Base-by-base conservation (phyloP, 2,113 vertebrate genomes). In the Psophia crepitans region DNA sequence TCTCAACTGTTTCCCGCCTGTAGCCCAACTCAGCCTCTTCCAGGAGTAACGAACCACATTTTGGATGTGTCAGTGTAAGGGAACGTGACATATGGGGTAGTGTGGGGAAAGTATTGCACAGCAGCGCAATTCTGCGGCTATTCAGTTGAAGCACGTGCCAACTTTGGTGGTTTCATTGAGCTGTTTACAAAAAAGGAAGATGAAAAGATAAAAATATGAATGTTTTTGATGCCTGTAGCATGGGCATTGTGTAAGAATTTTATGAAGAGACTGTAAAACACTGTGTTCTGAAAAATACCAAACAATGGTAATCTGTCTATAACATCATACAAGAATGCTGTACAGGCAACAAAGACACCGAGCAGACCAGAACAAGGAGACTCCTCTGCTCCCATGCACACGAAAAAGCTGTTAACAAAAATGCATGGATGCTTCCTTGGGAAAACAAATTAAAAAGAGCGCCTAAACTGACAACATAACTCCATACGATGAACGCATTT, bases 31-130 rank as follows among this genome's bases (percentile, higher is more conserved):
- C 35, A 41, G 11, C 20, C n/a, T 57, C 22, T 76, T 16, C 8
- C n/a, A 86, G 51, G 20, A 69, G 22, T 12, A 44, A 30, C 46
- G 43, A 76, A 16, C 22, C 76, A 33, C 18, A 39, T 43, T 87
- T 63, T 66, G n/a, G 37, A 32, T n/a, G 20, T 66, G 49, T 49
- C 58, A 65, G 20, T 49, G 24, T 76, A 70, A 80, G 49, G 16
- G 6, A 84, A 28, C 0, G 0, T 44, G 49, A 64, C 56, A 86
- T 64, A 39, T 56, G 43, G 14, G 32, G 26, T 41, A n/a, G 32
- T 32, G 70, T 70, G 84, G 19, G 51, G 79, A 86, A 97, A 90
- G 54, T 54, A 39, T 86, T 93, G 71, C 93, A 84, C 12, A 46
- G 63, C 23, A 22, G 3, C 3, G 26, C 63, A 83, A 14, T 27